Base-by-base conservation (phyloP, 2,888 invertebrate species). In the Cephus spinipes region DNA sequence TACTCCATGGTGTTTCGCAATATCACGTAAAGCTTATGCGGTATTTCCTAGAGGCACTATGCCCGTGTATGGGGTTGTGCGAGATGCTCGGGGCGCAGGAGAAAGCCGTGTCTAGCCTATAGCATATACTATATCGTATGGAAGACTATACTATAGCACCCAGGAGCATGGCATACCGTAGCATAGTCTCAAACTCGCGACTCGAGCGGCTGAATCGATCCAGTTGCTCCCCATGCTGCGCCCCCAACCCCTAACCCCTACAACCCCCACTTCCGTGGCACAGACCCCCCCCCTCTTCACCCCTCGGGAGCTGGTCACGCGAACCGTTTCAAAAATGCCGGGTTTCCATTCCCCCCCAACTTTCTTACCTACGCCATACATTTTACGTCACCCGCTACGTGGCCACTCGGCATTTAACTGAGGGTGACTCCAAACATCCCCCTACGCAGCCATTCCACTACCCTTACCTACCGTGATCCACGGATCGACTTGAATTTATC, bases 151-250 rank as follows among this genome's bases (percentile, higher is more conserved):
- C 71, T 33, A 33, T 71, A 71, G 71, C 31, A 71, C 71, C 31
- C 71, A 3, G 55, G 55, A 80, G 84, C 82, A 79, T 75, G 73
- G 84, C 83, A 83, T 82, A 84, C 83, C 82, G 78, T 76, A 74
- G 84, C 83, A 82, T 82, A 84, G 84, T 82, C 87, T 87, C 86
- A 82, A 55, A 85, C 87, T 87, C 86, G 82, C 83, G 82, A 88
- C 88, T 89, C 89, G 88, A 87, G 87, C 89, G 87, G 89, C 89
- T 89, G 89, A 87, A 89, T 89, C 89, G 89, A 89, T 89, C 89
- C 89, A 82, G 85, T 83, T 83, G 87, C 86, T 85, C 86, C 84
- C 83, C 79, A 81, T 82, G 80, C 82, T 81, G 78, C 83, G 82
- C 81, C 80, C 81, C 82, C 83, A 82, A 83, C 82, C 84, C 81